Conservation (phyloP, 2,888 invertebrate species). For the Eudasyphora cyanicolor region DNA sequence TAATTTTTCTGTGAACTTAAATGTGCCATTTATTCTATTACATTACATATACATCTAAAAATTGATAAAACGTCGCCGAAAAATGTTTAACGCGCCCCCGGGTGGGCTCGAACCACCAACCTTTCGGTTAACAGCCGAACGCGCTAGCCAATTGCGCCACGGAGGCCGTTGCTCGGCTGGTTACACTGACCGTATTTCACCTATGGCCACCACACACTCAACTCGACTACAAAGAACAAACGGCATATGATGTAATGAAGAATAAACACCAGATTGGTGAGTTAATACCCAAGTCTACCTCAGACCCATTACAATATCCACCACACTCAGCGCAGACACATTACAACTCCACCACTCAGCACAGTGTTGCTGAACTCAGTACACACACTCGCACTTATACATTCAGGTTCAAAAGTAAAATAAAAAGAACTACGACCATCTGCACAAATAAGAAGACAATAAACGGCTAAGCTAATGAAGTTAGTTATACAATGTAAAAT, state of each 20-base stretch:
- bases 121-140: conserved; percentile 99
- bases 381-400: neutral
- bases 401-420: no score
- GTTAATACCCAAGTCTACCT: neutral
- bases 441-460: neutral
- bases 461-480: no score
- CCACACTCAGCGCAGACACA: no score
- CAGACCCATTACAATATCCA: no score
- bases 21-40: no score
- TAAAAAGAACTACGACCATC: conserved; percentile 8
- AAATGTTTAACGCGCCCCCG: conserved; percentile 91
- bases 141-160: conserved; percentile 98
- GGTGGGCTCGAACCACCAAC: conserved; percentile 99
- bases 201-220: no score
- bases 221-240: neutral
- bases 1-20: no score
- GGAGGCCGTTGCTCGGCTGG: conserved; percentile 76
- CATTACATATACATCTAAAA: no score
- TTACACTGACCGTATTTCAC: neutral
- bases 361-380: neutral
- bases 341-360: neutral
- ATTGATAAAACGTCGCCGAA: no score
- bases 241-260: neutral
- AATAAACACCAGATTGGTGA: neutral
- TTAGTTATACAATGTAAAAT: neutral